Evolutionary conservation across 2,113 vertebrate species (phyloP).

Genomic region (Platysteira castanea): DNA sequence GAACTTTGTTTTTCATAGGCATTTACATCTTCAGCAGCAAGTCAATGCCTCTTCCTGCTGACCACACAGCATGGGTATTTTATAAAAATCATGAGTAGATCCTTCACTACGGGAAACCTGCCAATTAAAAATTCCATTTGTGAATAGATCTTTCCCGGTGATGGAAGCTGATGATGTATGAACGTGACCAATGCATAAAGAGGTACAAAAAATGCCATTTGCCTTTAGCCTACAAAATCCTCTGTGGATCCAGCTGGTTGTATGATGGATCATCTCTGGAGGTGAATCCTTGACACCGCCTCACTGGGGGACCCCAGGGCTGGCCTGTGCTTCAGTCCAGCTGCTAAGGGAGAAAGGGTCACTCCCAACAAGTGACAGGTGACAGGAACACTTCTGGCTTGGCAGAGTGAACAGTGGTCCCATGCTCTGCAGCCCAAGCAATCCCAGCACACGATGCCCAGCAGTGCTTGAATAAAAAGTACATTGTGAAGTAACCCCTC

Average conservation of each 20-base stretch:
- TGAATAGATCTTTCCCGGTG: neutral
- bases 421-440: neutral
- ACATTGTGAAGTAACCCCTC: neutral
- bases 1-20: neutral
- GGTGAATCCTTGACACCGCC: neutral
- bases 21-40: neutral
- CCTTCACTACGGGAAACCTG: neutral
- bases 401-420: accelerated
- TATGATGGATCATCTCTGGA: neutral
- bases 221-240: neutral
- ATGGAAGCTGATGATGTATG: neutral
- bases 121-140: neutral
- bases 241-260: neutral
- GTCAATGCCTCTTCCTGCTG: neutral
- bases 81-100: neutral
- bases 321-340: neutral
- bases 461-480: neutral
- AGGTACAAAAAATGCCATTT: neutral
- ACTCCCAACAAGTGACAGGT: neutral
- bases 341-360: neutral
- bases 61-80: neutral
- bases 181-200: neutral
- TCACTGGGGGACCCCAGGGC: no score
- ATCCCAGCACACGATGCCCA: neutral
- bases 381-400: neutral